Percentiles rank a stretch among this genome's conserved stretches.
Evolutionary conservation across 2,113 vertebrate species (phyloP).

Genomic region (Perca schrenkii): DNA sequence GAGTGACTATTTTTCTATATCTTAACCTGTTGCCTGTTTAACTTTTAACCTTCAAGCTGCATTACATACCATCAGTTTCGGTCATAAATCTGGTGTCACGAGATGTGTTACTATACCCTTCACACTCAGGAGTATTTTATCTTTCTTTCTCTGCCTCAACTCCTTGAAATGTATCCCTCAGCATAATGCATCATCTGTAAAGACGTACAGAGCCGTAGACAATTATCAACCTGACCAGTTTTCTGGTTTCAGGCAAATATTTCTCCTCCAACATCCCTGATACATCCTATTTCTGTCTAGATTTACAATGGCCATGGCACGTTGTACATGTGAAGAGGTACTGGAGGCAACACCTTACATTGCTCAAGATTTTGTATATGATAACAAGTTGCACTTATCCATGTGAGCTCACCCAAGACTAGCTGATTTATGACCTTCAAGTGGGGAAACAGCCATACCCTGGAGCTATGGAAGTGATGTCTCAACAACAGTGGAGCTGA

Average conservation of each 20-base stretch:
- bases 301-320: slow-evolving; percentile 8
- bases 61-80: slow-evolving; percentile 5
- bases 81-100: slow-evolving; percentile 40
- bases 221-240: slow-evolving; percentile 52
- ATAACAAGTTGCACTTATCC: slow-evolving; percentile 42
- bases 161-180: slow-evolving; percentile 46
- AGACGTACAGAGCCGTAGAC: slow-evolving; percentile 21
- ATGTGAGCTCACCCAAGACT: slow-evolving; percentile 29
- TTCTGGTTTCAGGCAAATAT: slow-evolving; percentile 34
- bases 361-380: slow-evolving; percentile 38
- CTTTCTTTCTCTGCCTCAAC: not conserved
- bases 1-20: not conserved
- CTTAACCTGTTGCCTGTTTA: slow-evolving; percentile 39
- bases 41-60: slow-evolving; percentile 59
- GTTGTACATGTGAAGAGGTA: slow-evolving; percentile 1
- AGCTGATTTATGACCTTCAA: slow-evolving; percentile 57
- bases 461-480: slow-evolving; percentile 55
- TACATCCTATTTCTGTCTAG: not conserved
- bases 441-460: slow-evolving; percentile 20
- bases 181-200: slow-evolving; percentile 40
- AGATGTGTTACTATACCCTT: slow-evolving; percentile 29
- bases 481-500: slow-evolving; percentile 49
- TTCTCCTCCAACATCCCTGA: not conserved
- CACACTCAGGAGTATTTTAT: slow-evolving; percentile 35
- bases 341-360: slow-evolving; percentile 34